These are phyloP conservation scores for Mellivora capensis DNA, from an alignment of 2,113 vertebrate species.

Conservation along the genomic window DNA sequence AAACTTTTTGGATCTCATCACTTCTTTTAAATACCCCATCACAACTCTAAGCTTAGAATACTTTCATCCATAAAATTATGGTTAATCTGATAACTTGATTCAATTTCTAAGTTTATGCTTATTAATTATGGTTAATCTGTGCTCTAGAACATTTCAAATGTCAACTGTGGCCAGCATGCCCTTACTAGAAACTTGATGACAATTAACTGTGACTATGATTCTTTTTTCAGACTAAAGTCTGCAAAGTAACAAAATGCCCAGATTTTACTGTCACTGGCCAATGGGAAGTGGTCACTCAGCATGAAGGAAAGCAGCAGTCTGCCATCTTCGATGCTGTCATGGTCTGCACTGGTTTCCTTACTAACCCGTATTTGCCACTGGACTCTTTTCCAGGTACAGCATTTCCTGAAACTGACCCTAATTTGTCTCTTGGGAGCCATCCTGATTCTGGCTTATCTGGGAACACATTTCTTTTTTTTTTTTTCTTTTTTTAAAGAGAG, in stretches of 20 bases:
- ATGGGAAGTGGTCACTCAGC: conserved; percentile 87
- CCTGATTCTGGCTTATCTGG: background rate
- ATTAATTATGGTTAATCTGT: background rate
- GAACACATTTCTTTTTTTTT: background rate
- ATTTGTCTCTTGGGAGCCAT: background rate
- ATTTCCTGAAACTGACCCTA: background rate
- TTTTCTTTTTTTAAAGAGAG: too few species aligned
- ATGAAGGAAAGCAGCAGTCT: conserved; percentile 78
- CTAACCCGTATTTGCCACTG: conserved; percentile 81
- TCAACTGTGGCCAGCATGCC: background rate
- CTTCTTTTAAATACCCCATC: background rate
- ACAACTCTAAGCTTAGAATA: background rate
- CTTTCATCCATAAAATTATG: background rate
- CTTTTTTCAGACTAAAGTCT: conserved; percentile 86
- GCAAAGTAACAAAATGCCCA: conserved; percentile 79
- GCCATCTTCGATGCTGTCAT: conserved; percentile 88
- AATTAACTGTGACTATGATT: background rate
- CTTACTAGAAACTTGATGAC: background rate
- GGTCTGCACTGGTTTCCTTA: conserved; percentile 90
- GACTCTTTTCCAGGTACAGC: conserved; percentile 86
- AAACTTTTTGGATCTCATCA: background rate
- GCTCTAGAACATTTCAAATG: background rate
- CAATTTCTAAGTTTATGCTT: background rate
- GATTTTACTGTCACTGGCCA: conserved; percentile 87
- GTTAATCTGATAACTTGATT: background rate